Percentiles rank a stretch among this genome's conserved stretches.
Evolutionary conservation across 2,797 vertebrate species (phyloP).

Genomic region (Bryconaethiops microstoma): DNA sequence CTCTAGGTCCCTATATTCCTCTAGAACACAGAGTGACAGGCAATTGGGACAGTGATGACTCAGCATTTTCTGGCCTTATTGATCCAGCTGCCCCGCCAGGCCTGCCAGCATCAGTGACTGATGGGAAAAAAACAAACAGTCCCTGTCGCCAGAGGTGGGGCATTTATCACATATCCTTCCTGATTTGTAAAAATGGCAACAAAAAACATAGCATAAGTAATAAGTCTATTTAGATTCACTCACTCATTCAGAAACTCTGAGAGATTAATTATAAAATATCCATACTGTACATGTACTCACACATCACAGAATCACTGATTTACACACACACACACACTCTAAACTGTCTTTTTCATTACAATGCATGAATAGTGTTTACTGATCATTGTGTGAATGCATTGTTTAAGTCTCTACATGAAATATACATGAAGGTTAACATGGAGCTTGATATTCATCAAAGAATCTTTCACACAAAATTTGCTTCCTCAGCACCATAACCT

Average conservation of each 20-base stretch:
- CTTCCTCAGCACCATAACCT: neutral
- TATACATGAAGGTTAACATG: neutral
- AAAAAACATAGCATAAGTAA: neutral
- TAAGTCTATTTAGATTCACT: neutral
- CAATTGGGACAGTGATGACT: constrained; percentile 19
- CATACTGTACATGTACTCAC: no score
- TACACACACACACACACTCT: no score
- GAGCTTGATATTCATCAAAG: neutral
- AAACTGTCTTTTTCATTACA: neutral
- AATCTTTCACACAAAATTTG: neutral
- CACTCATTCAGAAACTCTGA: neutral
- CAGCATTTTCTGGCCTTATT: constrained; percentile 28
- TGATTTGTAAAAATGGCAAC: neutral
- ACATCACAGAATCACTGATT: no score
- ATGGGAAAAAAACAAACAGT: neutral
- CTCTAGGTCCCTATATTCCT: neutral
- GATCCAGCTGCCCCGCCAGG: constrained; percentile 2
- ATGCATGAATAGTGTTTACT: neutral
- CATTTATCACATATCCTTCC: neutral
- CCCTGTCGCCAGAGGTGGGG: neutral
- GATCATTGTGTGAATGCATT: neutral
- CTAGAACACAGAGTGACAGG: constrained; percentile 3
- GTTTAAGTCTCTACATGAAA: neutral
- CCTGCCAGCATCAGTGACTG: constrained; percentile 5
- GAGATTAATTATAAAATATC: no score